Base-by-base conservation (phyloP, 37 sponge, comb jelly and placozoan genomes). In the Petrosia ficiformis region DNA sequence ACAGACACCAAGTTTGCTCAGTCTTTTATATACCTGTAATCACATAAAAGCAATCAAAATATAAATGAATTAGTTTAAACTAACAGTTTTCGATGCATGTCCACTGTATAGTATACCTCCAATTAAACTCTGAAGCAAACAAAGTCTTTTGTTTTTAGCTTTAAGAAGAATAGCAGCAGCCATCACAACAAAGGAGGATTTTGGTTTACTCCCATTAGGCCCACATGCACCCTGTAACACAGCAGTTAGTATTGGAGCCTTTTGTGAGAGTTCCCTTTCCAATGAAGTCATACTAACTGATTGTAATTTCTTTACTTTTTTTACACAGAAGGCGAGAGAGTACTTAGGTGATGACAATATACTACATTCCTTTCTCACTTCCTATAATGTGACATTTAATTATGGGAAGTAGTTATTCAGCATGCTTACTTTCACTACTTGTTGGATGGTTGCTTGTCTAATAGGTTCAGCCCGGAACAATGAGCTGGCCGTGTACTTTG, bases 121-220 rank as follows among this genome's bases (percentile, higher is more conserved):
- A 64, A 64, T 16, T 22, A 68, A 22, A 38, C 71, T 42, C 25
- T 70, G 71, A 3, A 42, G 42, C 39, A 70, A 3, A 10, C 71
- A 70, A 24, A 70, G 42, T 22, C n/a, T 1, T 28, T 42, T 70
- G 71, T 70, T 70, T 40, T 48, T 2, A 3, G 28, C 71, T 22
- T 70, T 70, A n/a, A 70, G 71, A 19, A 70, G 3, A n/a, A 70
- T 26, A 16, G 44, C 71, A 39, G 44, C 71, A 43, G 71, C 71
- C 71, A 70, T 70, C 4, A 39, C 39, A 38, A 39, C 58, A 57
- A 69, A 21, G 21, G 11, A n/a, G 42, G 14, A 19, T 16, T 48
- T 48, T 48, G 54, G 16, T 16, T 48, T 10, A 16, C 14, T 48
- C 16, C 14, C 54, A 16, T 10, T 48, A 10, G 10, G 54, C 16